These are phyloP conservation scores for Gallinago paraguaiae DNA, from an alignment of 2,113 vertebrate species.

Conservation along the genomic window DNA sequence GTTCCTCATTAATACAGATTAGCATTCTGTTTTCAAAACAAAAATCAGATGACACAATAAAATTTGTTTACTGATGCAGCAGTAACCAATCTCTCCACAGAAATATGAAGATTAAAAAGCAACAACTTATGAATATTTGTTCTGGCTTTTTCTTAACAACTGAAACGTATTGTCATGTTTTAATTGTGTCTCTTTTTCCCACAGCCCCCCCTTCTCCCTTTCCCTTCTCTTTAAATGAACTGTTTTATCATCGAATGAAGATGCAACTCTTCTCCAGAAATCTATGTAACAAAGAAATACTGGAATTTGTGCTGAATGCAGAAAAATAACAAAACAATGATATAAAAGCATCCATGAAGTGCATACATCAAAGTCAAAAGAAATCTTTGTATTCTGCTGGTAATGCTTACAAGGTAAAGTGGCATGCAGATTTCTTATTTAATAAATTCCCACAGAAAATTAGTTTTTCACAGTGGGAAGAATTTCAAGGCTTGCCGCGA, in stretches of 20 bases:
- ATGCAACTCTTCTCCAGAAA: neutral
- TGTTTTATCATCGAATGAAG: neutral
- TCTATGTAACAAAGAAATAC: neutral
- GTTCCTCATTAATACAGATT: neutral
- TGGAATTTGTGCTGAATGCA: conserved; percentile 34
- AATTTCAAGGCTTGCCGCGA: conserved; percentile 82
- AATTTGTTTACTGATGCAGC: neutral
- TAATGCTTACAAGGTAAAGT: conserved; percentile 80
- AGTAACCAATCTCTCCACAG: neutral
- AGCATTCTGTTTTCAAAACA: neutral
- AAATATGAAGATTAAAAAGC: neutral
- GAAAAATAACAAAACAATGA: conserved; percentile 53
- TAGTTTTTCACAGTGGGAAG: conserved; percentile 87
- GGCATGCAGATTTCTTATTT: conserved; percentile 86
- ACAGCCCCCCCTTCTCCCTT: neutral
- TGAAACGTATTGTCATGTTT: neutral
- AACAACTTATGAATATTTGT: neutral
- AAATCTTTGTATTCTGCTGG: conserved; percentile 75
- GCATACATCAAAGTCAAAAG: conserved; percentile 76
- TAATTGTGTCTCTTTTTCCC: neutral
- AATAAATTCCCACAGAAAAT: conserved; percentile 88
- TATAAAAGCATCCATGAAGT: conserved; percentile 61
- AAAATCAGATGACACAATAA: neutral
- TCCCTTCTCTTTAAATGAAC: neutral
- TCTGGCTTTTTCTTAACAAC: neutral